These are phyloP conservation scores for Scelioninae gen. 1 DNA, from an alignment of 2,888 invertebrate species.

Conservation along the genomic window DNA sequence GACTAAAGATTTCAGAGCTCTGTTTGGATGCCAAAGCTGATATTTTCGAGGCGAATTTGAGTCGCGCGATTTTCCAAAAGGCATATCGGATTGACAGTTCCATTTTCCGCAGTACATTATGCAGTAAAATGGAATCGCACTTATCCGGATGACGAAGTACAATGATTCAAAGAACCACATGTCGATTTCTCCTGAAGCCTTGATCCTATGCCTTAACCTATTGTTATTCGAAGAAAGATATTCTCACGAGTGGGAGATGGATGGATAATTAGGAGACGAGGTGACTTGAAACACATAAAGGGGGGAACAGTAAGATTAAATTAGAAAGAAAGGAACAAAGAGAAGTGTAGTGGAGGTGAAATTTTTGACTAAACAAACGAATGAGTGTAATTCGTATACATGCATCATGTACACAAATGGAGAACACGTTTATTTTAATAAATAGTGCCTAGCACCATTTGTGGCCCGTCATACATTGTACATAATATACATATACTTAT, in stretches of 20 bases:
- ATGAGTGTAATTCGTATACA: constrained; percentile 69
- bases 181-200: constrained; percentile 75
- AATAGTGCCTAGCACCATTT: constrained; percentile 84
- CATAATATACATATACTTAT: constrained; percentile 63
- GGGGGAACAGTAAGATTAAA: too few relatives aligned
- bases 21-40: constrained; percentile 2
- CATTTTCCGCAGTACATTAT: constrained; percentile 19
- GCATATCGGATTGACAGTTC: constrained; percentile 58
- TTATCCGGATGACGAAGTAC: constrained; percentile 63
- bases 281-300: background rate
- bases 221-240: constrained; percentile 75
- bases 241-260: constrained; percentile 31
- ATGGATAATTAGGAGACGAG: constrained; percentile 5
- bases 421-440: constrained; percentile 83
- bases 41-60: constrained; percentile 13
- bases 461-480: constrained; percentile 81
- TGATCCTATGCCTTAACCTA: constrained; percentile 79
- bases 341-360: background rate
- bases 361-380: constrained; percentile 66
- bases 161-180: constrained; percentile 71
- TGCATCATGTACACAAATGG: constrained; percentile 78
- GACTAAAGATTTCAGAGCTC: background rate
- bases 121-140: constrained; percentile 38
- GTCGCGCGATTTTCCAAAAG: constrained; percentile 34
- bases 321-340: constrained; percentile 67